Evolutionary conservation across 2,888 invertebrate species (phyloP).

Genomic region (Podotricha telesiphe): DNA sequence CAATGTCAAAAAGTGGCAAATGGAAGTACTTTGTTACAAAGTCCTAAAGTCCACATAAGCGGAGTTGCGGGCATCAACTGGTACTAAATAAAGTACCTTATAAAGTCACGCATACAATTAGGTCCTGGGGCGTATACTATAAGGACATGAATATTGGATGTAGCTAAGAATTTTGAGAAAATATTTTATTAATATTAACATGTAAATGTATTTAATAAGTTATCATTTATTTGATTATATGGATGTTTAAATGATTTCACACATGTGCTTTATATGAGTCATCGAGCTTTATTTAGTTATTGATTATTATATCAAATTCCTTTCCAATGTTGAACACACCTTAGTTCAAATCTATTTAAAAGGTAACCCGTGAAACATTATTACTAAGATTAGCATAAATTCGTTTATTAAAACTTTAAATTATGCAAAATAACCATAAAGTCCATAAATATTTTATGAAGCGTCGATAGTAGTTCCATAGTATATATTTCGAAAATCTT

Average conservation of each 20-base stretch:
- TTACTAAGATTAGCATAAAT: conserved; percentile 19
- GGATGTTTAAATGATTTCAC: conserved; percentile 1
- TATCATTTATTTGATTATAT: conserved; percentile 10
- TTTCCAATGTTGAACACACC: conserved; percentile 16
- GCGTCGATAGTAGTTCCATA: not conserved
- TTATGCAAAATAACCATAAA: conserved; percentile 13
- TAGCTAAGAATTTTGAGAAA: not conserved
- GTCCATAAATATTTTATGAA: conserved; percentile 5
- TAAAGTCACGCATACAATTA: too few species aligned
- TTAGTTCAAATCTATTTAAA: conserved; percentile 14
- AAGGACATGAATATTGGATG: not conserved
- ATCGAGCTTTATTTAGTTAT: conserved; percentile 4
- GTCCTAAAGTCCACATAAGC: too few species aligned
- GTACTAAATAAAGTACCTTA: too few species aligned
- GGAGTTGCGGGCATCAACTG: too few species aligned
- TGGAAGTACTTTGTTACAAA: too few species aligned
- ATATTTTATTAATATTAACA: not conserved
- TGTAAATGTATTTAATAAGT: not conserved
- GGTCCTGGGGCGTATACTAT: not conserved
- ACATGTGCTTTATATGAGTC: conserved; percentile 4
- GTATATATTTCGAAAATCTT: not conserved
- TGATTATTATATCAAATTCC: conserved; percentile 17
- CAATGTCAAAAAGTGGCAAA: too few species aligned
- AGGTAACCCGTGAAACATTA: conserved; percentile 18
- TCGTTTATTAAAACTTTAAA: conserved; percentile 16